Percentiles rank a stretch among this genome's conserved stretches.
Conservation (phyloP, 92 coral and sea anemone genomes). For the Muricea muricata region DNA sequence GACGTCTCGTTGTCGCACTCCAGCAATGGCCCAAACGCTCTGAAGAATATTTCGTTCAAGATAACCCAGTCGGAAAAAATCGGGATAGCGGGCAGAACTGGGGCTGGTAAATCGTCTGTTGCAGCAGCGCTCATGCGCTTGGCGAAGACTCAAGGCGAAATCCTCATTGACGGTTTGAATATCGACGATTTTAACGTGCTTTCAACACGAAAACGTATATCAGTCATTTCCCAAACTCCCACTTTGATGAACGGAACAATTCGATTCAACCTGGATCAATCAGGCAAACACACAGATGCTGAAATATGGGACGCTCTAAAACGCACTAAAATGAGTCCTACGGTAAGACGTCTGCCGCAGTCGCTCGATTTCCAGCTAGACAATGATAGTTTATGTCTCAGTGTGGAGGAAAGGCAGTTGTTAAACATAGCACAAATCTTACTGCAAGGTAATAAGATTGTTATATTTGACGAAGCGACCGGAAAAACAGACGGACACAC, state of each 20-base stretch:
- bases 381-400: background rate
- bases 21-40: background rate
- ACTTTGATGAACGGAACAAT: too few relatives aligned
- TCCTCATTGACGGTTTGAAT: too few relatives aligned
- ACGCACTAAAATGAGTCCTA: background rate
- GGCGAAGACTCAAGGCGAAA: too few relatives aligned
- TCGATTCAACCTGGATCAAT: background rate
- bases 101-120: background rate
- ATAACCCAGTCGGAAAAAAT: background rate
- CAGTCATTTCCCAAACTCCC: too few relatives aligned
- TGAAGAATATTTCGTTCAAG: background rate
- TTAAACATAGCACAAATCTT: background rate
- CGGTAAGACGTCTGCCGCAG: too few relatives aligned
- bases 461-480: too few relatives aligned
- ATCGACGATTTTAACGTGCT: too few relatives aligned
- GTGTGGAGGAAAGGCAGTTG: background rate
- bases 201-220: too few relatives aligned
- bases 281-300: background rate
- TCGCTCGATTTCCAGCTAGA: too few relatives aligned
- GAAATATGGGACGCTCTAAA: constrained; percentile 17
- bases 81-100: background rate
- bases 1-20: background rate
- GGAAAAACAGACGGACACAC: too few relatives aligned
- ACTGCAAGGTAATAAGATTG: background rate
- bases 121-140: background rate